A percentile compares a stretch with the other conserved stretches of the same genome.
phyloP scores from a whole-genome alignment of 2,888 invertebrate genomes.

The Melinaea marsaeus region DNA sequence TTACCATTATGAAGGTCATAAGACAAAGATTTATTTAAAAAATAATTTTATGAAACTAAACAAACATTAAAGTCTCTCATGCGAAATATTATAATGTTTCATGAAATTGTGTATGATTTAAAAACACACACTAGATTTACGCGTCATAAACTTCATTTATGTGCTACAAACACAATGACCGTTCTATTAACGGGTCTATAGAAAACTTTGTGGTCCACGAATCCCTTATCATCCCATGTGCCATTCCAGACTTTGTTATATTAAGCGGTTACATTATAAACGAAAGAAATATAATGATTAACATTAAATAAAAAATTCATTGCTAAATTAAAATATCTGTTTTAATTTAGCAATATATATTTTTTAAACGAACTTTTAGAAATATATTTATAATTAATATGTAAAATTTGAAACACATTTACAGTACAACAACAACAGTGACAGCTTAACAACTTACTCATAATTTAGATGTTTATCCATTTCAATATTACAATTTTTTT shows the following conservation, averaged over 20 bases:
- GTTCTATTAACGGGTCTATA: slow-evolving; percentile 48
- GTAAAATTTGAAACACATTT: no score
- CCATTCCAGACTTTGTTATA: slow-evolving; percentile 51
- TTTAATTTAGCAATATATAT: no score
- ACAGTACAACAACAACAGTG: no score
- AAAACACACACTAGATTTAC: slow-evolving; percentile 43
- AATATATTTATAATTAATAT: no score
- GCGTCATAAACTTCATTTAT: slow-evolving; percentile 57
- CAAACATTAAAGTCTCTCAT: neutral
- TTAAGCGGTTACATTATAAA: slow-evolving; percentile 34
- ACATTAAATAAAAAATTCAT: no score
- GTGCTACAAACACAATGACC: slow-evolving; percentile 60
- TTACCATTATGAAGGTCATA: no score
- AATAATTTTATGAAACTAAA: no score
- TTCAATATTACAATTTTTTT: neutral
- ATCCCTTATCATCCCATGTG: slow-evolving; percentile 55
- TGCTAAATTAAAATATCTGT: no score
- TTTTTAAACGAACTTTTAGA: no score
- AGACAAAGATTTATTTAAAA: no score
- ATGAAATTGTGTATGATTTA: slow-evolving; percentile 2
- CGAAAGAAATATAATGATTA: slow-evolving; percentile 3
- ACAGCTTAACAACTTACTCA: no score
- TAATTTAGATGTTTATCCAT: neutral
- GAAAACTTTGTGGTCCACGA: slow-evolving; percentile 51
- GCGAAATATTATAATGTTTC: neutral